Percentiles rank a stretch among this genome's conserved stretches.
phyloP scores from a whole-genome alignment of 2,797 vertebrate species.

The Ptychadena robeensis region DNA sequence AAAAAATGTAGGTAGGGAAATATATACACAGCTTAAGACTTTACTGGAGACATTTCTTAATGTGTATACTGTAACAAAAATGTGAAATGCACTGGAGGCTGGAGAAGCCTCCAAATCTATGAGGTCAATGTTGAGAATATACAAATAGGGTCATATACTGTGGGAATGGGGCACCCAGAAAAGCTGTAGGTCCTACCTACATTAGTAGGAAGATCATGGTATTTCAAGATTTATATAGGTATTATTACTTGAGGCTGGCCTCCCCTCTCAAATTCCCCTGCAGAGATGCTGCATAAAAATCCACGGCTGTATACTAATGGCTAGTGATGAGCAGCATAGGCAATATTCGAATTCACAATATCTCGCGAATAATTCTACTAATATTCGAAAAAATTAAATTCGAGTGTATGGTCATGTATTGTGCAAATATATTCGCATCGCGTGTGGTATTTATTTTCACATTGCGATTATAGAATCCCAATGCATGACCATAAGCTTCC shows the following conservation, averaged over 20 bases:
- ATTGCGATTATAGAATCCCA: too few relatives aligned
- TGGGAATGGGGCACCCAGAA: neutral
- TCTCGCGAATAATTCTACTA: too few relatives aligned
- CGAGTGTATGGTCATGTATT: too few relatives aligned
- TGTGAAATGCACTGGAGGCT: neutral
- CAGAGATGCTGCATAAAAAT: neutral
- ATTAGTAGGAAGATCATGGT: neutral
- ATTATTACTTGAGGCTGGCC: neutral
- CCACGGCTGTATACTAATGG: too few relatives aligned
- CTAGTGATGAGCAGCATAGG: too few relatives aligned
- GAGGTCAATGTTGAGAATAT: too few relatives aligned
- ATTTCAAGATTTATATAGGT: neutral
- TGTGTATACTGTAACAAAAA: conserved; percentile 37
- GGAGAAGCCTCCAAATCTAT: neutral
- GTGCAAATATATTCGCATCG: too few relatives aligned
- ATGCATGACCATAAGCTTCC: too few relatives aligned
- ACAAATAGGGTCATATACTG: too few relatives aligned
- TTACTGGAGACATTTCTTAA: conserved; percentile 46
- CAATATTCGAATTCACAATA: too few relatives aligned
- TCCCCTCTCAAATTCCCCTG: neutral
- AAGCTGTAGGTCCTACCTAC: neutral
- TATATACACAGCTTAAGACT: neutral
- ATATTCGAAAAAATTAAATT: too few relatives aligned
- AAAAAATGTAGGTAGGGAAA: neutral
- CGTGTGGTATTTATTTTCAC: too few relatives aligned